Base-by-base conservation (phyloP, 2,888 invertebrate species). In the Perdita meconis region DNA sequence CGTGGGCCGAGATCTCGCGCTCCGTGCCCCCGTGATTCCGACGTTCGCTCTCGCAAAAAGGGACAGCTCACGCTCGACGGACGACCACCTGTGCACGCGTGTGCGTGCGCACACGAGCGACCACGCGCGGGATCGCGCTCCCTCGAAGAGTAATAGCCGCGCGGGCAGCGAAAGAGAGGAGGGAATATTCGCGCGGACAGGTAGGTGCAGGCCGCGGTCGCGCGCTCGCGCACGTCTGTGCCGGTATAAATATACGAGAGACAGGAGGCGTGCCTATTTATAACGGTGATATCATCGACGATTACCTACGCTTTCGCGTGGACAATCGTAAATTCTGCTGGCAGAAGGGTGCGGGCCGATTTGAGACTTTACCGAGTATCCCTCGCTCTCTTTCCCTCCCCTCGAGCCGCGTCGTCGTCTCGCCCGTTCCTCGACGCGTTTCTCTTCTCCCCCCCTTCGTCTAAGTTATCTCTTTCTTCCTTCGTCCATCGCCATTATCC, bases 281-380 rank as follows among this genome's bases (percentile, higher is more conserved):
- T 89, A 91, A 90, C 88, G 89, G 88, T 92, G 92, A 92, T 91
- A 91, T 92, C 91, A 92, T 90, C 90, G 89, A 73, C 89, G 88
- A 91, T 92, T 92, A 91, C 92, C 91, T 91, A 91, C 90, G 91
- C 90, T 91, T 91, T 92, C 89, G 90, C 90, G 89, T 88, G 88
- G 88, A 89, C 90, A 89, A 89, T 89, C 87, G 84, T 90, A 89
- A 89, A 89, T 90, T 88, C 83, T 86, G 79, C 36, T 63, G 76
- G 74, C 76, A 80, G 80, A 83, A 85, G 85, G 86, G 85, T 78
- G 86, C 83, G 78, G 81, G 59, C 73, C 81, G 83, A 83, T 85
- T 85, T 79, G 75, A 85, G 79, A 76, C 78, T 80, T 74, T 76
- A 68, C 78, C 57, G 61, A 71, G 82, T 79, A 69, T 75, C 63